Evolutionary conservation across 1,140 invertebrate species (phyloP).

Genomic region (Brachionus paranguensis): DNA sequence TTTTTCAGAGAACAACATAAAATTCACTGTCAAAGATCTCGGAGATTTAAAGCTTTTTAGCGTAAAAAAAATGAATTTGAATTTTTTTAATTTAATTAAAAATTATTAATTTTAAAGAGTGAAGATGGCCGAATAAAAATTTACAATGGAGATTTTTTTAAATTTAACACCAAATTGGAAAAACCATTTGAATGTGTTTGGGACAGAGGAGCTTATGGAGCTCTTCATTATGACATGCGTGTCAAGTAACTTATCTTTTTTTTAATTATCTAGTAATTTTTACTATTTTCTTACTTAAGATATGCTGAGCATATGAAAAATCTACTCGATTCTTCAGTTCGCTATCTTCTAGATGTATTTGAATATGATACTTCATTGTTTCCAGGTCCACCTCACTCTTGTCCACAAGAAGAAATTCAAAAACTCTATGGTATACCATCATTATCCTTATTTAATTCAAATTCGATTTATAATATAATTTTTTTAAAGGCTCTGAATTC

Average conservation of each 20-base stretch:
- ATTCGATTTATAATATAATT: background rate
- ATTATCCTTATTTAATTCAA: background rate
- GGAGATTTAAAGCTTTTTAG: background rate
- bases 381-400: slow-evolving; percentile 2
- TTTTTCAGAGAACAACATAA: slow-evolving; percentile 16
- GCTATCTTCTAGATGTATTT: slow-evolving; percentile 22
- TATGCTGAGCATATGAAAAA: slow-evolving; percentile 8
- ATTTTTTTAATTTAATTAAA: background rate
- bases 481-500: background rate
- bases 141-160: slow-evolving; percentile 26
- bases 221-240: background rate
- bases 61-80: background rate
- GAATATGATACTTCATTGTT: slow-evolving; percentile 11
- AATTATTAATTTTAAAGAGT: background rate
- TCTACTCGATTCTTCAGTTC: background rate
- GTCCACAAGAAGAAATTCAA: background rate
- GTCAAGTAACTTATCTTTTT: background rate
- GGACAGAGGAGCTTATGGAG: slow-evolving; percentile 22
- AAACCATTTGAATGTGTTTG: slow-evolving; percentile 26
- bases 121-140: slow-evolving; percentile 11
- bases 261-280: background rate
- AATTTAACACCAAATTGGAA: background rate
- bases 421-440: background rate
- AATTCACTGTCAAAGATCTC: background rate
- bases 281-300: background rate